Evolutionary conservation across 2,888 invertebrate species (phyloP).

Genomic region (Lasius fuliginosus): DNA sequence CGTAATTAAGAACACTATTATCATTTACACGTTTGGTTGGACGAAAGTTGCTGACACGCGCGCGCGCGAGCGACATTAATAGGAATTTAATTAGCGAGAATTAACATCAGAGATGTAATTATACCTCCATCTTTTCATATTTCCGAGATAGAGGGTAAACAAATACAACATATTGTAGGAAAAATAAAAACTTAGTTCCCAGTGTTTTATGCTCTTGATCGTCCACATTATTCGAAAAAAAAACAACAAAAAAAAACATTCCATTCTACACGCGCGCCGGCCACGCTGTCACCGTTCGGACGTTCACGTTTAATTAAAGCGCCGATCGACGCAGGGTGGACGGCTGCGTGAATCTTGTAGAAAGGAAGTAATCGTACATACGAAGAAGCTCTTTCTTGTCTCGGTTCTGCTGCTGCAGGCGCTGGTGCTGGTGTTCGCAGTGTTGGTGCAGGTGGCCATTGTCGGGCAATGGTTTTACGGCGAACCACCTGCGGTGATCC

Average conservation of each 20-base stretch:
- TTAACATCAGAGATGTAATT: slow-evolving; percentile 12
- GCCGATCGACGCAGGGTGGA: slow-evolving; percentile 44
- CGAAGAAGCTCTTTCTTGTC: slow-evolving; percentile 31
- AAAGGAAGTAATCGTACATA: slow-evolving; percentile 42
- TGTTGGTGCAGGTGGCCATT: slow-evolving; percentile 95
- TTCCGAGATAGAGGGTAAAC: background rate
- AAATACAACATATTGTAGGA: background rate
- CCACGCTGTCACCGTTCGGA: slow-evolving; percentile 36
- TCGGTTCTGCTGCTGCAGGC: slow-evolving; percentile 81
- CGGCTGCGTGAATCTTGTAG: slow-evolving; percentile 44
- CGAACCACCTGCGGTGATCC: slow-evolving; percentile 89
- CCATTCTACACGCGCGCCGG: background rate
- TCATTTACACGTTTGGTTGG: slow-evolving; percentile 11
- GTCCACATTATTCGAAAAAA: background rate
- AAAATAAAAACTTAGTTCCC: background rate
- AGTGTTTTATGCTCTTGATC: background rate
- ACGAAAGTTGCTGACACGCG: slow-evolving; percentile 13
- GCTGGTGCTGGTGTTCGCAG: slow-evolving; percentile 95
- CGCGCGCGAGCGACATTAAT: slow-evolving; percentile 29
- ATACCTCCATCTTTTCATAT: background rate
- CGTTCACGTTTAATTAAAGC: slow-evolving; percentile 52
- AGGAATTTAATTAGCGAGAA: slow-evolving; percentile 17
- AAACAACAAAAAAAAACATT: background rate
- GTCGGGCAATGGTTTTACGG: slow-evolving; percentile 95
- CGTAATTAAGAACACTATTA: slow-evolving; percentile 36